Conservation (phyloP, 2,888 invertebrate species). For the Mylabris sibirica region DNA sequence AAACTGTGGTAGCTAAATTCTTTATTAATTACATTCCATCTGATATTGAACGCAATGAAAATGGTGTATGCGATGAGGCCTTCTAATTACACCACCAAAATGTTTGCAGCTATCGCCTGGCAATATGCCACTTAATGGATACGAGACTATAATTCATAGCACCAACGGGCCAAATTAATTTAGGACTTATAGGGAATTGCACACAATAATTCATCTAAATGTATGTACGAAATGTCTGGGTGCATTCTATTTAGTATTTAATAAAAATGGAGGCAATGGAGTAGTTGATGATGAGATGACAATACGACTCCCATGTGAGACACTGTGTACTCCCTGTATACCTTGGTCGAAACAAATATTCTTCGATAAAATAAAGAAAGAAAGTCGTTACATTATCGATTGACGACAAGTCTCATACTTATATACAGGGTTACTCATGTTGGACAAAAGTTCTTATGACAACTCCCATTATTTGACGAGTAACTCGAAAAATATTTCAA, state of each 20-base stretch:
- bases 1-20: conserved; percentile 54
- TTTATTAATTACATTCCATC: conserved; percentile 58
- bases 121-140: conserved; percentile 61
- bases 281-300: conserved; percentile 46
- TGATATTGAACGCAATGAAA: conserved; percentile 39
- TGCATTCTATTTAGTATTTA: conserved; percentile 24
- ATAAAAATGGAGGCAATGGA: conserved; percentile 40
- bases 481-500: too few species aligned
- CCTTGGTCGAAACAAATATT: conserved; percentile 34
- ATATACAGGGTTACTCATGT: too few species aligned
- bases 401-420: too few species aligned
- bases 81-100: conserved; percentile 57
- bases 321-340: conserved; percentile 33
- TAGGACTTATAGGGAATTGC: conserved; percentile 51
- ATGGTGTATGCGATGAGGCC: conserved; percentile 46
- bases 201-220: conserved; percentile 41
- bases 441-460: too few species aligned
- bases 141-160: conserved; percentile 57
- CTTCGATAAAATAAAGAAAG: conserved; percentile 15
- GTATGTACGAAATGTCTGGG: conserved; percentile 15
- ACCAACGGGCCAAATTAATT: conserved; percentile 59
- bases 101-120: conserved; percentile 54
- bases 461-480: too few species aligned
- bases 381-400: not conserved
- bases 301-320: conserved; percentile 40